phyloP scores from a whole-genome alignment of 2,888 invertebrate species.

The Meiosimyza platycephala region DNA sequence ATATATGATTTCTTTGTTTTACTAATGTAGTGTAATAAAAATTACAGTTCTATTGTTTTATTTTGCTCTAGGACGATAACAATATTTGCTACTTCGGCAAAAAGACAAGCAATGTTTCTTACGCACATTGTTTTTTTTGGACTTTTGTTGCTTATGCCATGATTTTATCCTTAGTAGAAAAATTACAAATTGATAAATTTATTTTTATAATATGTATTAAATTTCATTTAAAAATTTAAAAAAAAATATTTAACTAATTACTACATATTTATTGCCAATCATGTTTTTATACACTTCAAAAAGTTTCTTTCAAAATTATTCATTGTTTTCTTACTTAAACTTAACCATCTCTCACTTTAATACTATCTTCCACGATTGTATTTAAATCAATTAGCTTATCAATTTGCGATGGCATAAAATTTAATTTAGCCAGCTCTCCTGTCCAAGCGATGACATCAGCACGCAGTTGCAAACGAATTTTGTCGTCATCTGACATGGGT shows the following conservation, averaged over 20 bases:
- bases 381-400: slow-evolving; percentile 73
- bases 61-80: no score
- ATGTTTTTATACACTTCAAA: neutral
- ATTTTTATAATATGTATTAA: neutral
- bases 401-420: slow-evolving; percentile 71
- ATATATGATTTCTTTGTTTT: no score
- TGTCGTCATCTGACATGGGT: no score
- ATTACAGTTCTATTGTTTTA: no score
- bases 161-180: no score
- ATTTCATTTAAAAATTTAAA: neutral
- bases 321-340: slow-evolving; percentile 10
- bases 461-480: no score
- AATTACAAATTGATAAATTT: neutral
- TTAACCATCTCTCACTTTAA: slow-evolving; percentile 63
- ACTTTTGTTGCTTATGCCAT: no score
- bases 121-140: no score
- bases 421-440: slow-evolving; percentile 71
- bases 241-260: neutral
- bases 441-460: slow-evolving; percentile 86
- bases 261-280: neutral
- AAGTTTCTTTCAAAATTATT: neutral
- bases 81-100: no score
- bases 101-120: no score
- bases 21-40: no score
- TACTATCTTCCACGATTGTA: slow-evolving; percentile 74